Evolutionary conservation across 2,113 vertebrate genomes (phyloP), one percentile per base, ranked within the genome.

Genomic region (Petrocephalus zakoni): DNA sequence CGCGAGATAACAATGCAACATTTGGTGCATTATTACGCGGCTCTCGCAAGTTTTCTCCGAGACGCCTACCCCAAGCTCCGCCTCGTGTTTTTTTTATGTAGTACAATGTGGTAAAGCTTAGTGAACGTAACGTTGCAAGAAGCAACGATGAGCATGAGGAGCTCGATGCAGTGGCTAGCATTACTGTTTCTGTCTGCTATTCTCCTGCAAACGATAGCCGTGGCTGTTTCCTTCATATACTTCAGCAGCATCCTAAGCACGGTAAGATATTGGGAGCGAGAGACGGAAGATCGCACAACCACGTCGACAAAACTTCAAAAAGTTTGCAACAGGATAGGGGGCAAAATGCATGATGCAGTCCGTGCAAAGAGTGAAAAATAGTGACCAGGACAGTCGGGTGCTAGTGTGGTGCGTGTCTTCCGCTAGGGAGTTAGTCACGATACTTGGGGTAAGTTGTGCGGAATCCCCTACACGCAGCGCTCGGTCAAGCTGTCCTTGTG

Each of bases 171-270:
- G 90, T 92, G 90, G 88, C 95, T 96, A 15, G 94, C 93, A 34
- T 91, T 94, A 81, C 90, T 96, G 68, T 88, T 96, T 0, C 92
- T 95, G 21, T 92, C 90, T 49, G 94, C 95, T 0, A 89, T 97
- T 75, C 94, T 97, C 0, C 91, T 98, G 85, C 97, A 98, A 92
- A 94, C 93, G 58, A 88, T 97, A 19, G 95, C 94, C n/a, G 93
- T 97, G 58, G 95, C 96, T 0, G 90, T 97, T 90, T 97, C 96
- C 7, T 97, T 95, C 82, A 7, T 98, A 22, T 97, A 97, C 94
- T 97, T 98, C 94, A 96, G 93, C 92, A 95, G 93, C 52, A 95
- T 97, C 90, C 92, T 98, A 81, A 93, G 92, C 86, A 96, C 97
- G 96, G 97, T 98, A 83, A 94, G 97, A 93, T 56, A 83, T 2